Evolutionary conservation across 2,888 invertebrate genomes (phyloP).

Genomic region (Ectemnius cavifrons): DNA sequence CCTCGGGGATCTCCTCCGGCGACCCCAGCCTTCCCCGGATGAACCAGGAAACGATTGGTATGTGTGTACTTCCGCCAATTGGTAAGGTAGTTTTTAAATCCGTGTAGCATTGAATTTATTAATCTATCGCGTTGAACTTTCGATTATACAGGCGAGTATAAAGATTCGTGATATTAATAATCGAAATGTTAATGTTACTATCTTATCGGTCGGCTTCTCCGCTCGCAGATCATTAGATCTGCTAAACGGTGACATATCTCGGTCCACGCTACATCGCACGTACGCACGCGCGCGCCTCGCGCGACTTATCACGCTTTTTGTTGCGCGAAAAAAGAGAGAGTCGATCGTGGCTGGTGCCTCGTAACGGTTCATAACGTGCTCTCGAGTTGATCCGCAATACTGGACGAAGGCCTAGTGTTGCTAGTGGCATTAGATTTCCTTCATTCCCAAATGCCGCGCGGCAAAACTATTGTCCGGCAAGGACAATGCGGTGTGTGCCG

Average conservation of each 20-base stretch:
- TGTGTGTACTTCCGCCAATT: neutral
- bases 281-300: neutral
- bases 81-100: no score
- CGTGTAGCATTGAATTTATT: neutral
- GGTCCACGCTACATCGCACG: neutral
- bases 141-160: neutral
- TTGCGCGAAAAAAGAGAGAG: constrained; percentile 22
- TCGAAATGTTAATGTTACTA: neutral
- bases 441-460: neutral
- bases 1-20: neutral
- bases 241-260: constrained; percentile 26
- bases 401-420: neutral
- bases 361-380: constrained; percentile 31
- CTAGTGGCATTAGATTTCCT: neutral
- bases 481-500: neutral
- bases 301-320: constrained; percentile 18
- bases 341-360: constrained; percentile 5
- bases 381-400: constrained; percentile 17
- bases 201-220: neutral
- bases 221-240: constrained; percentile 31
- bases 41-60: constrained; percentile 41
- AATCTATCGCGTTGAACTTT: neutral
- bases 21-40: neutral
- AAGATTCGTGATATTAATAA: constrained; percentile 25
- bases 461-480: constrained; percentile 11